A percentile compares a stretch with the other conserved stretches of the same genome.
Evolutionary conservation across 2,888 invertebrate species (phyloP).

Genomic region (Keiferia lycopersicella): DNA sequence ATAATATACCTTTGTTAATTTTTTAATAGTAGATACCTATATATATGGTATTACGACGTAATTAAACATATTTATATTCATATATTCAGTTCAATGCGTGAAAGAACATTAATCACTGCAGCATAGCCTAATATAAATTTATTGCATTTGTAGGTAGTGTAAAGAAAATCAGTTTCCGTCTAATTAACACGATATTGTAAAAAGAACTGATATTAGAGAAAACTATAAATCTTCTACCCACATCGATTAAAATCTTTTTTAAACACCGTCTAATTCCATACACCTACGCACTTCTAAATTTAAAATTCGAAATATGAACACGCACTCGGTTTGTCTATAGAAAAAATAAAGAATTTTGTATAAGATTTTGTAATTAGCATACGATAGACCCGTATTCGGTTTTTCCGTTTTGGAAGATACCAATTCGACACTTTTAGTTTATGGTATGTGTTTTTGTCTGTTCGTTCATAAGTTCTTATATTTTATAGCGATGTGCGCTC

Average conservation of each 20-base stretch:
- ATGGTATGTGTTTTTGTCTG: slow-evolving; percentile 61
- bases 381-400: slow-evolving; percentile 53
- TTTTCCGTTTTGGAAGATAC: slow-evolving; percentile 67
- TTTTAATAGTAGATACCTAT: neutral
- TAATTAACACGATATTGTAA: slow-evolving; percentile 65
- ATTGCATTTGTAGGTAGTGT: slow-evolving; percentile 42
- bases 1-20: neutral
- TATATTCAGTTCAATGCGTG: slow-evolving; percentile 47
- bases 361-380: slow-evolving; percentile 65
- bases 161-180: slow-evolving; percentile 49
- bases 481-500: slow-evolving; percentile 60
- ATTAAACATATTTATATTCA: slow-evolving; percentile 8
- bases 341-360: slow-evolving; percentile 42
- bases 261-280: slow-evolving; percentile 64
- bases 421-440: slow-evolving; percentile 64
- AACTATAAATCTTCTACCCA: slow-evolving; percentile 71
- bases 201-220: slow-evolving; percentile 62
- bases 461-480: slow-evolving; percentile 58
- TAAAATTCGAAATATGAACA: slow-evolving; percentile 62
- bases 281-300: slow-evolving; percentile 71
- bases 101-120: slow-evolving; percentile 58
- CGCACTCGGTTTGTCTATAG: slow-evolving; percentile 42
- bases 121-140: slow-evolving; percentile 63
- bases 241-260: slow-evolving; percentile 71
- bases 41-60: neutral